A percentile compares a stretch with the other conserved stretches of the same genome.
Evolutionary conservation across 1,140 invertebrate genomes (phyloP).

Genomic region (Zaprionus ghesquierei): DNA sequence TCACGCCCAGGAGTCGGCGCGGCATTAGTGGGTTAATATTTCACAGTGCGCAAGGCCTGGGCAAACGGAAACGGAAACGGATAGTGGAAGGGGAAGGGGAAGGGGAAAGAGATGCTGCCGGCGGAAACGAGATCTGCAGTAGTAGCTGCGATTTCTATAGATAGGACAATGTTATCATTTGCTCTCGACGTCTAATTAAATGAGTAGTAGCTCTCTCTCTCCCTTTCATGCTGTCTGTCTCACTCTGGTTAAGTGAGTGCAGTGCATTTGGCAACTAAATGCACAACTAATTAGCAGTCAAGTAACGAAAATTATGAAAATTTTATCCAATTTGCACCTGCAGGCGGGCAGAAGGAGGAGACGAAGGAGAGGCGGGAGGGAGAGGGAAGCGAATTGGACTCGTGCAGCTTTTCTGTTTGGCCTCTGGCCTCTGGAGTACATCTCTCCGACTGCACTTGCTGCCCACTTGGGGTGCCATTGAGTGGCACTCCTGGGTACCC

Average conservation of each 20-base stretch:
- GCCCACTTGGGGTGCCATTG: slow-evolving; percentile 58
- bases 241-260: slow-evolving; percentile 20
- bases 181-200: slow-evolving; percentile 59
- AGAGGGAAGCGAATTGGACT: background rate
- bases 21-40: slow-evolving; percentile 76
- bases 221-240: background rate
- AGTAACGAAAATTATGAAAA: slow-evolving; percentile 70
- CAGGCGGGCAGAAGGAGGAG: background rate
- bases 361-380: too few species aligned
- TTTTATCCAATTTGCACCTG: slow-evolving; percentile 39
- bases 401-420: background rate
- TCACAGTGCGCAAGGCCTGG: slow-evolving; percentile 13
- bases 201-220: background rate
- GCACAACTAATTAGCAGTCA: slow-evolving; percentile 64
- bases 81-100: slow-evolving; percentile 9
- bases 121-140: slow-evolving; percentile 40
- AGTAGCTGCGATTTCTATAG: slow-evolving; percentile 35
- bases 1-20: slow-evolving; percentile 44
- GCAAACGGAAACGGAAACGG: slow-evolving; percentile 45
- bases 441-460: slow-evolving; percentile 6
- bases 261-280: slow-evolving; percentile 44
- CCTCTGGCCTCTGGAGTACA: slow-evolving; percentile 11
- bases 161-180: slow-evolving; percentile 43
- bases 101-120: slow-evolving; percentile 1
- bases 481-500: slow-evolving; percentile 44